Percentiles rank a stretch among this genome's conserved stretches.
phyloP scores from a whole-genome alignment of 2,888 invertebrate species.

The Xestia sexstrigata region DNA sequence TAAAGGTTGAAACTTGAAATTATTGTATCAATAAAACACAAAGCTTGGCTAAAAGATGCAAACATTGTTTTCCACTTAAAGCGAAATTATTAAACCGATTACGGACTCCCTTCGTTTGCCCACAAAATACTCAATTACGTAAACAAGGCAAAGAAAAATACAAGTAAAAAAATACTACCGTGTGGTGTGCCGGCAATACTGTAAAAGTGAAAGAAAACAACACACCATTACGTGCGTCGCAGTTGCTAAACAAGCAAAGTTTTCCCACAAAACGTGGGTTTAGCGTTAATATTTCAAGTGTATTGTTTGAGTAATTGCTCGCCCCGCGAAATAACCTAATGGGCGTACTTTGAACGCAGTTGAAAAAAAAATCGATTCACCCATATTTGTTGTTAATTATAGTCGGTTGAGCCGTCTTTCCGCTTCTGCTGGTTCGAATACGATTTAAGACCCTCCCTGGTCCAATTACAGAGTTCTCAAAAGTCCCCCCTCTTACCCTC shows the following conservation, averaged over 20 bases:
- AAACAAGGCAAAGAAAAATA: conserved; percentile 82
- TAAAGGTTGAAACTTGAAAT: conserved; percentile 42
- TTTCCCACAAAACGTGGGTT: conserved; percentile 87
- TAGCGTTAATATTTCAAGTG: conserved; percentile 86
- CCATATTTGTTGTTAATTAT: conserved; percentile 91
- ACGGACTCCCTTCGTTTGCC: conserved; percentile 81
- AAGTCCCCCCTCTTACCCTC: conserved; percentile 80
- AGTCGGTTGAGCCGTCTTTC: conserved; percentile 89
- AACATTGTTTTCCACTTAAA: conserved; percentile 74
- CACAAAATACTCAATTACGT: conserved; percentile 86
- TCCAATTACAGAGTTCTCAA: conserved; percentile 90
- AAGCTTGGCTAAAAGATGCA: conserved; percentile 63
- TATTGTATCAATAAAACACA: conserved; percentile 67
- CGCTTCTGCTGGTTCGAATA: conserved; percentile 88
- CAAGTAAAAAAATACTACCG: conserved; percentile 73
- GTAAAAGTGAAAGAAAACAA: conserved; percentile 80
- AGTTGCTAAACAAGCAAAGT: conserved; percentile 86
- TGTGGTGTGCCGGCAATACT: conserved; percentile 71
- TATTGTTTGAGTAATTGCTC: conserved; percentile 87
- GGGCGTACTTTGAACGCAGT: conserved; percentile 77
- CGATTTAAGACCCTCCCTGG: conserved; percentile 90
- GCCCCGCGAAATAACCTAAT: conserved; percentile 83
- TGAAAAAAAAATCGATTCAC: conserved; percentile 87
- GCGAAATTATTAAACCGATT: conserved; percentile 82
- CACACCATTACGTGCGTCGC: conserved; percentile 78